Conservation (phyloP, 2,113 vertebrate species). For the Ceyx cyanopectus region DNA sequence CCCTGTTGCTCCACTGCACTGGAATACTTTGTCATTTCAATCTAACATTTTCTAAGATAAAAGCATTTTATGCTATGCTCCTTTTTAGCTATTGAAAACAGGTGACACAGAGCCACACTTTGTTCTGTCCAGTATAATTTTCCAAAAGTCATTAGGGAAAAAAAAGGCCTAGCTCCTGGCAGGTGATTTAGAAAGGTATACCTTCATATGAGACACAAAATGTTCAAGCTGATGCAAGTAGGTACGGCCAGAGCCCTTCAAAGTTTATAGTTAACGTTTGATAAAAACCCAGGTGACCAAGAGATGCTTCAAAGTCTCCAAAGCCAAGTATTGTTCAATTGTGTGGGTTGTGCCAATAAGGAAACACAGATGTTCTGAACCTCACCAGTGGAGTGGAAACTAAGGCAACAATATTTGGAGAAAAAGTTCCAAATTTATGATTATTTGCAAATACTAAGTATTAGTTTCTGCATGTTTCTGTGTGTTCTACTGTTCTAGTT, state of each 20-base stretch:
- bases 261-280: not conserved
- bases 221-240: not conserved
- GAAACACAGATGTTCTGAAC: not conserved
- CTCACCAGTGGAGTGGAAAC: not conserved
- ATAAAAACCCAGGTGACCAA: not conserved
- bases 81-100: not conserved
- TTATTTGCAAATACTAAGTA: not conserved
- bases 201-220: not conserved
- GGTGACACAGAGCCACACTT: not conserved
- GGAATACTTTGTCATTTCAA: not conserved
- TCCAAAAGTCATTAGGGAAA: not conserved
- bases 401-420: not conserved
- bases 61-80: not conserved
- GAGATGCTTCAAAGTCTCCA: not conserved
- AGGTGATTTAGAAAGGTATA: not conserved
- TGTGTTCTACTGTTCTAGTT: not conserved
- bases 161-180: not conserved
- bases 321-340: not conserved
- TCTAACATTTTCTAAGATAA: not conserved
- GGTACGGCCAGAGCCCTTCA: not conserved
- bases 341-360: not conserved
- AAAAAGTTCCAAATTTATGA: not conserved
- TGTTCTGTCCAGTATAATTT: not conserved
- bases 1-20: not conserved
- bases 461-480: not conserved